Conservation (phyloP, 1,140 invertebrate species). For the Hypothenemus hampei region DNA sequence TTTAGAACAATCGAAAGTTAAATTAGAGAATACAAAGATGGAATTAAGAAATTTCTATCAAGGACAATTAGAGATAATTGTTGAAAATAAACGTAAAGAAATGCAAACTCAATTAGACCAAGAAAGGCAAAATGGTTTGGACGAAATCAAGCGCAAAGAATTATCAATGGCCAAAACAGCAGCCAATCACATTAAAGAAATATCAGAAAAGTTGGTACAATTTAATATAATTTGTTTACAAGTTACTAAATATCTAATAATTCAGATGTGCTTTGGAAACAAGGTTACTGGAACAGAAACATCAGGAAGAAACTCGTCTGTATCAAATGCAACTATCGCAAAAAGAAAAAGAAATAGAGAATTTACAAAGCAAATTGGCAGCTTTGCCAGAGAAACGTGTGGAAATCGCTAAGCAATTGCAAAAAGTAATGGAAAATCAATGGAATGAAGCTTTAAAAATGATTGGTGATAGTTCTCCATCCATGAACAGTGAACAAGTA, state of each 20-base stretch:
- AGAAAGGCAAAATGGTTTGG: slow-evolving; percentile 58
- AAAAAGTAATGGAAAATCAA: slow-evolving; percentile 72
- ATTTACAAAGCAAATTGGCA: slow-evolving; percentile 56
- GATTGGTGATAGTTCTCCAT: slow-evolving; percentile 47
- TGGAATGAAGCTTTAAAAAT: slow-evolving; percentile 71
- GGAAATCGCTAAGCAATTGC: slow-evolving; percentile 65
- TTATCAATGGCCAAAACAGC: slow-evolving; percentile 61
- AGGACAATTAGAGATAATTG: slow-evolving; percentile 70
- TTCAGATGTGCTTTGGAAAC: slow-evolving; percentile 65
- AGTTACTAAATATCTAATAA: not conserved
- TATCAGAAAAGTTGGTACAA: slow-evolving; percentile 68
- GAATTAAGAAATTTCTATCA: slow-evolving; percentile 72
- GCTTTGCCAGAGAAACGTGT: slow-evolving; percentile 52
- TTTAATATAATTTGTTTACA: too few species aligned
- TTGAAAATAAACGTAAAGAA: slow-evolving; percentile 68
- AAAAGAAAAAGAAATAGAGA: slow-evolving; percentile 57
- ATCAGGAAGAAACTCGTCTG: slow-evolving; percentile 66
- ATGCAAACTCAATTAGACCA: slow-evolving; percentile 70
- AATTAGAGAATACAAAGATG: slow-evolving; percentile 60
- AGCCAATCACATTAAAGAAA: slow-evolving; percentile 63
- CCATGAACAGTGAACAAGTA: slow-evolving; percentile 13
- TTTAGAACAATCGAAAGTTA: slow-evolving; percentile 49
- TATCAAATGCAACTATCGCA: slow-evolving; percentile 63
- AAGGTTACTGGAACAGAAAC: slow-evolving; percentile 69
- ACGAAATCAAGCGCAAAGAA: slow-evolving; percentile 61